phyloP scores from a whole-genome alignment of 2,888 invertebrate genomes.

The Lepidocyrtoides sp. region DNA sequence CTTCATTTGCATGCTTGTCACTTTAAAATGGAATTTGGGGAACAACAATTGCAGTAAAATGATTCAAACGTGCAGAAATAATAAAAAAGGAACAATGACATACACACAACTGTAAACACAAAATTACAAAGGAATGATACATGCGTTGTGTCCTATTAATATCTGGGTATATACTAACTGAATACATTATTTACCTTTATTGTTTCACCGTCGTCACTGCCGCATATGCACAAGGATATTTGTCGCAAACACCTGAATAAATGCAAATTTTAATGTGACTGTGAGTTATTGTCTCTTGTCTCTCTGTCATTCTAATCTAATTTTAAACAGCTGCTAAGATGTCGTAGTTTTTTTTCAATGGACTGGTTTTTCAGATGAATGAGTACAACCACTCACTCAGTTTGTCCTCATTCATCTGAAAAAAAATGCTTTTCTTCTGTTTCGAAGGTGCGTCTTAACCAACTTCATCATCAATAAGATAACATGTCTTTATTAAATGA shows the following conservation, averaged over 20 bases:
- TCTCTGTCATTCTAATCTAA: constrained; percentile 18
- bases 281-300: constrained; percentile 42
- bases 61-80: neutral
- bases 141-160: neutral
- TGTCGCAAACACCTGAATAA: neutral
- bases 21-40: constrained; percentile 50
- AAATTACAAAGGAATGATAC: neutral
- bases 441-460: neutral
- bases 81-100: neutral
- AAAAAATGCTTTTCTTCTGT: neutral
- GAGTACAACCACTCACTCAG: too few relatives aligned
- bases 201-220: too few relatives aligned
- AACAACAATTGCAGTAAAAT: neutral
- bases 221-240: neutral
- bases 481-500: neutral
- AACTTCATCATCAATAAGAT: constrained; percentile 40
- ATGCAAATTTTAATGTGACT: constrained; percentile 4
- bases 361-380: too few relatives aligned
- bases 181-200: neutral
- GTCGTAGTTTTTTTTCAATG: constrained; percentile 22
- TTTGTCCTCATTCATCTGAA: constrained; percentile 44
- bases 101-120: neutral
- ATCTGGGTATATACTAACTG: neutral
- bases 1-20: constrained; percentile 57
- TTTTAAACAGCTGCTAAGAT: constrained; percentile 49